Conservation (phyloP, 2,113 vertebrate species). For the Tenebrosternarchus preto region DNA sequence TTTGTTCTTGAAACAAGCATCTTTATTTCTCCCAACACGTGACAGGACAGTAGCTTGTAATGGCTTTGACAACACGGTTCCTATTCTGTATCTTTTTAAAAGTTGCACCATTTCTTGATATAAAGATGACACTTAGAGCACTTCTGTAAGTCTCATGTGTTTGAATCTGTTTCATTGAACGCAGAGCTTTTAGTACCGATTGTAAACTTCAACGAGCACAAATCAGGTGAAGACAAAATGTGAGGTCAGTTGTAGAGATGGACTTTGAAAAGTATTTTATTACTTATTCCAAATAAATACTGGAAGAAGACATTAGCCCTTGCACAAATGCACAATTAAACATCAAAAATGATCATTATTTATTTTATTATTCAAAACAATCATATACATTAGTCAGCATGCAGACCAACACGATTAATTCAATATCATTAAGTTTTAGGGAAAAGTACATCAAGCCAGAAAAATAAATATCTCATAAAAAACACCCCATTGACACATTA, state of each 20-base stretch:
- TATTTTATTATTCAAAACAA: slow-evolving; percentile 54
- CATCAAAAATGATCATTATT: slow-evolving; percentile 69
- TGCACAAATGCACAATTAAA: slow-evolving; percentile 74
- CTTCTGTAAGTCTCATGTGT: slow-evolving; percentile 12
- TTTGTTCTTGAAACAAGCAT: background rate
- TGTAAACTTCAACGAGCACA: background rate
- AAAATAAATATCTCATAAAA: slow-evolving; percentile 78
- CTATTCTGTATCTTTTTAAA: slow-evolving; percentile 41
- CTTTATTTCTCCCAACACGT: slow-evolving; percentile 1
- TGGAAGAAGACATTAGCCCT: slow-evolving; percentile 75
- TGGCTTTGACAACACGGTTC: slow-evolving; percentile 33
- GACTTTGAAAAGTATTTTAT: slow-evolving; percentile 53
- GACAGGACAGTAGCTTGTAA: slow-evolving; percentile 18
- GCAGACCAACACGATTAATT: slow-evolving; percentile 76
- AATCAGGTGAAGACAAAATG: background rate
- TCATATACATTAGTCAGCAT: slow-evolving; percentile 73
- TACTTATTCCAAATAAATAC: slow-evolving; percentile 62
- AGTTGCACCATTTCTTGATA: slow-evolving; percentile 47
- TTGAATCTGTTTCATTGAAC: background rate
- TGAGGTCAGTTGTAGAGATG: slow-evolving; percentile 41
- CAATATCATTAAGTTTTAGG: slow-evolving; percentile 60
- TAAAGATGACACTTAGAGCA: slow-evolving; percentile 48
- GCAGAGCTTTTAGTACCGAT: background rate
- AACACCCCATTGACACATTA: slow-evolving; percentile 74
- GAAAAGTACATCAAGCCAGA: slow-evolving; percentile 72